Percentiles rank a stretch among this genome's conserved stretches.
Conservation (phyloP, 2,113 vertebrate genomes). For the Callaeas wilsoni region DNA sequence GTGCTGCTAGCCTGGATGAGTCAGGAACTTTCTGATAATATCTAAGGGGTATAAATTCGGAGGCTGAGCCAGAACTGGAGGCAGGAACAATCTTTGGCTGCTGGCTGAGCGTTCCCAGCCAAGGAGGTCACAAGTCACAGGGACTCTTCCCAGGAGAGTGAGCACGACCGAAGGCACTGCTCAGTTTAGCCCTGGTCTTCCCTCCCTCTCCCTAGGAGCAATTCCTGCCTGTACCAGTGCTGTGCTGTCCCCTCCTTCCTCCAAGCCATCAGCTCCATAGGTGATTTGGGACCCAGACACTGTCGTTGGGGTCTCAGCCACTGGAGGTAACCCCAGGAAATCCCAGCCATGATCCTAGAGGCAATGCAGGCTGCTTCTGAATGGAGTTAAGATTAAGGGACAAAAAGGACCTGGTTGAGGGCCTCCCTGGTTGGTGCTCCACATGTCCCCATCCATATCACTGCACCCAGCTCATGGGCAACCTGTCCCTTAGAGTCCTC, state of each 20-base stretch:
- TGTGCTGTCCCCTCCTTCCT: neutral
- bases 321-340: neutral
- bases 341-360: neutral
- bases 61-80: neutral
- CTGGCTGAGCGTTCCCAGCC: neutral
- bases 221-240: neutral
- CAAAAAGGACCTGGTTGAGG: neutral
- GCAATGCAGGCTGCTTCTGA: neutral
- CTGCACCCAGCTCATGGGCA: neutral
- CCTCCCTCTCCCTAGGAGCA: neutral
- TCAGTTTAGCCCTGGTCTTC: neutral
- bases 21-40: neutral
- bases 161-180: rapidly evolving
- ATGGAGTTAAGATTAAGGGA: rapidly evolving
- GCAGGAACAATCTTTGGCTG: neutral
- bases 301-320: neutral
- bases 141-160: neutral
- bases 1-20: neutral
- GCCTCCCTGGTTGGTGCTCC: neutral
- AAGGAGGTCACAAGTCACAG: neutral
- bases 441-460: rapidly evolving
- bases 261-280: rapidly evolving
- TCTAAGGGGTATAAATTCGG: neutral
- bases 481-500: neutral
- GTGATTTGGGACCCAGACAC: neutral